Percentiles rank a stretch among this genome's conserved stretches.
Conservation (phyloP, 1,140 invertebrate species). For the Monomorium pharaonis region DNA sequence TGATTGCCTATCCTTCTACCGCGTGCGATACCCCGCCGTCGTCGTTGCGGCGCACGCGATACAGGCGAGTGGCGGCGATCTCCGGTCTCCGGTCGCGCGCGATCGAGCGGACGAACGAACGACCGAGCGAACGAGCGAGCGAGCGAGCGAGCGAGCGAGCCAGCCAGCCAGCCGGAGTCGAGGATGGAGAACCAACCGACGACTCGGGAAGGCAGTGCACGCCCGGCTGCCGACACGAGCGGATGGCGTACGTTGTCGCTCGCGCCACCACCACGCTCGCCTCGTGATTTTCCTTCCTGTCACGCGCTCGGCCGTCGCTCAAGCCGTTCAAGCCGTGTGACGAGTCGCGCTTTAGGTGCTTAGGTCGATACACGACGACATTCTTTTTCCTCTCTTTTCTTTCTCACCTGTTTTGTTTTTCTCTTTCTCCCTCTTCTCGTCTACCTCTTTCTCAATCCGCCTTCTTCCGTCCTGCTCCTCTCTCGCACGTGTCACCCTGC, state of each 20-base stretch:
- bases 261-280: constrained; percentile 65
- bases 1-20: constrained; percentile 6
- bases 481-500: constrained; percentile 12
- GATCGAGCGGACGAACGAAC: constrained; percentile 23
- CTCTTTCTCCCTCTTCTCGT: background rate
- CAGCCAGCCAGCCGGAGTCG: constrained; percentile 57
- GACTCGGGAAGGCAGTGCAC: constrained; percentile 81
- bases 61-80: constrained; percentile 54
- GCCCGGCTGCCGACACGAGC: constrained; percentile 84
- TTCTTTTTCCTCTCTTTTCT: background rate
- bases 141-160: constrained; percentile 18
- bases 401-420: background rate
- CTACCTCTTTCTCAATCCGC: background rate
- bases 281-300: constrained; percentile 74
- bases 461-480: background rate
- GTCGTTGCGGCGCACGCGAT: constrained; percentile 40
- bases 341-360: constrained; percentile 61
- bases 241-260: constrained; percentile 79
- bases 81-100: constrained; percentile 34
- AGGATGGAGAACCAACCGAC: constrained; percentile 69
- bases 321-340: constrained; percentile 57
- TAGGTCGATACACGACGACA: constrained; percentile 29
- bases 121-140: constrained; percentile 28
- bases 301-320: constrained; percentile 59
- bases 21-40: background rate